A percentile compares a stretch with the other conserved stretches of the same genome.
These are phyloP conservation scores for Phocoena sinus DNA, from an alignment of 2,113 vertebrate genomes.

Conservation along the genomic window DNA sequence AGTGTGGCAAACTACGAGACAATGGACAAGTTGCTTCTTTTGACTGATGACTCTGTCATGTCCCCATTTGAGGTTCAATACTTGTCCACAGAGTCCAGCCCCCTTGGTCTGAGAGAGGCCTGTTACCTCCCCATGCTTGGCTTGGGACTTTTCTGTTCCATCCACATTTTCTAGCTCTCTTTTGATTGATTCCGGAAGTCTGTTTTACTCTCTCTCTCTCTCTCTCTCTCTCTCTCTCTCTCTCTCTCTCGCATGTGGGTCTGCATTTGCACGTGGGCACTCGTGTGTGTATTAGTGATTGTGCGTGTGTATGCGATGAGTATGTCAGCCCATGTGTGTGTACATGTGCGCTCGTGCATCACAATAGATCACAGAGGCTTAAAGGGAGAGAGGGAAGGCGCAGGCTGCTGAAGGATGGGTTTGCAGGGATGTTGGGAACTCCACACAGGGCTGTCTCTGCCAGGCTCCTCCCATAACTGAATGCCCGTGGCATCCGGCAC, in stretches of 20 bases:
- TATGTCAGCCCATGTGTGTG: background rate
- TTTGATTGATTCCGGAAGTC: background rate
- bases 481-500: background rate
- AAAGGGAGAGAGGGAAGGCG: background rate
- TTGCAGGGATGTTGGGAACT: background rate
- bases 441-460: background rate
- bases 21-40: background rate
- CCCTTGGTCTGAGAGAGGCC: background rate
- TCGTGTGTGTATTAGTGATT: background rate
- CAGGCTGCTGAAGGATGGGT: background rate
- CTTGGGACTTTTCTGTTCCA: background rate
- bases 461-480: background rate
- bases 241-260: background rate
- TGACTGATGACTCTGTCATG: background rate
- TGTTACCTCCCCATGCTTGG: background rate
- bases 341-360: accelerated
- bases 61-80: background rate
- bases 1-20: background rate
- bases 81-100: background rate
- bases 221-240: background rate
- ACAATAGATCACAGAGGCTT: background rate
- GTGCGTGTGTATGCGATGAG: background rate
- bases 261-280: background rate
- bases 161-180: background rate
- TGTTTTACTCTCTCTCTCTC: background rate